Evolutionary conservation across 2,113 vertebrate genomes (phyloP), one percentile per base, ranked within the genome.

Genomic region (Toxotes jaculatrix): DNA sequence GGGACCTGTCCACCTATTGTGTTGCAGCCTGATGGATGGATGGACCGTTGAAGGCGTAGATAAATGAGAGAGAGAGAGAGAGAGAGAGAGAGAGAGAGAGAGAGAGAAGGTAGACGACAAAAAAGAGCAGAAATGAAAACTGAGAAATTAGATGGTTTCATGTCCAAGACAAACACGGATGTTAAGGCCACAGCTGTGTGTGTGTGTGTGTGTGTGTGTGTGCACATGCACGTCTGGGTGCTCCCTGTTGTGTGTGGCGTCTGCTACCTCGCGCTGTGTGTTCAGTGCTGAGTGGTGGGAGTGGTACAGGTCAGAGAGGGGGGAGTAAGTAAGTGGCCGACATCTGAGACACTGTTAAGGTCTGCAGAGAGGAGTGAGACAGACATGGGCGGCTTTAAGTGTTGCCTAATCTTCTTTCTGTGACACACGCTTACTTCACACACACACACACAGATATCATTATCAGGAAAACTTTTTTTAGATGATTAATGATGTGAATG

Each of bases 1-100:
- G 66, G 34, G 77, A 65, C 23, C 78, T 84, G 92, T 89, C 89
- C 0, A 3, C 23, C 83, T 78, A 84, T 91, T 93, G 92, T 93
- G 42, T 45, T n/a, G 32, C 14, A 10, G 66, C 60, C 70, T 92
- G 91, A 93, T 86, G 87, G 92, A 93, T 88, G 79, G 75, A 77
- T 5, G 42, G 70, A 56, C 34, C 6, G 72, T 17, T 69, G 40
- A 63, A 49, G 19, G 13, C 12, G 13, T 10, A 55, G 77, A 79
- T 71, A 16, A 79, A 90, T 56, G 57, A 64, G 11, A 2, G 77
- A 38, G 51, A 23, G 38, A 13, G 11, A 23, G 40, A 27, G n/a
- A 57, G 11, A 23, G 17, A 7, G 49, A 23, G 38, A 47, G 17
- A 19, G 36, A 60, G 32, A 13, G 38, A 7, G 38, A 12, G 42